Percentiles rank a stretch among this genome's conserved stretches.
Evolutionary conservation across 1,140 invertebrate genomes (phyloP).

Genomic region (Pectinophora gossypiella): DNA sequence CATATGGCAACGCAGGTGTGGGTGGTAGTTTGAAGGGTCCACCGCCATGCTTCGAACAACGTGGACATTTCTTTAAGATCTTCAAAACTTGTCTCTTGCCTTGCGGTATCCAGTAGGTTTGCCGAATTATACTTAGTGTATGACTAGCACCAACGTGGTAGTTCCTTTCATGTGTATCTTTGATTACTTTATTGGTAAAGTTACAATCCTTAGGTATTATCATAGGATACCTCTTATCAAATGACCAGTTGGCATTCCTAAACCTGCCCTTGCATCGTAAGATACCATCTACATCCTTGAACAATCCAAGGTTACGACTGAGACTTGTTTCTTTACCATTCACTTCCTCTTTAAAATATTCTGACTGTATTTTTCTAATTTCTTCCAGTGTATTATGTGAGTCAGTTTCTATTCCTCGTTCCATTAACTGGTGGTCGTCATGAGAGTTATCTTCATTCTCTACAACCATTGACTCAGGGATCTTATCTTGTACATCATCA

Average conservation of each 20-base stretch:
- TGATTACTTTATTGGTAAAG: conserved; percentile 10
- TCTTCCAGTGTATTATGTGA: not conserved
- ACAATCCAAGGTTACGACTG: conserved; percentile 1
- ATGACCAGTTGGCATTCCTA: conserved; percentile 10
- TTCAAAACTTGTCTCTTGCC: conserved; percentile 15
- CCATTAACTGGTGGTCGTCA: not conserved
- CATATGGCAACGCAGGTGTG: conserved; percentile 17
- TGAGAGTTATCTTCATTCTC: not conserved
- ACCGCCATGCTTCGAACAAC: conserved; percentile 21
- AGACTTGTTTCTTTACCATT: conserved; percentile 6
- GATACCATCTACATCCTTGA: conserved; percentile 14
- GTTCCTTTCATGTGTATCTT: conserved; percentile 9
- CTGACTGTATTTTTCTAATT: conserved; percentile 8
- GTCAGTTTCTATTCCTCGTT: not conserved
- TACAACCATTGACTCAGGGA: not conserved
- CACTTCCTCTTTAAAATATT: conserved; percentile 9
- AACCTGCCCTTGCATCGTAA: conserved; percentile 20
- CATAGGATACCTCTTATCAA: conserved; percentile 15
- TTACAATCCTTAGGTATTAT: conserved; percentile 12
- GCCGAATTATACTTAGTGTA: conserved; percentile 16
- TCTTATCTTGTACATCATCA: not conserved
- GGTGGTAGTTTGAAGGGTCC: conserved; percentile 23
- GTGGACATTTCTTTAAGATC: conserved; percentile 10
- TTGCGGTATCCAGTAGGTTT: conserved; percentile 21
- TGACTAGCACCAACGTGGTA: conserved; percentile 22